phyloP scores from a whole-genome alignment of 2,797 vertebrate genomes.

The Phrynocephalus forsythii region DNA sequence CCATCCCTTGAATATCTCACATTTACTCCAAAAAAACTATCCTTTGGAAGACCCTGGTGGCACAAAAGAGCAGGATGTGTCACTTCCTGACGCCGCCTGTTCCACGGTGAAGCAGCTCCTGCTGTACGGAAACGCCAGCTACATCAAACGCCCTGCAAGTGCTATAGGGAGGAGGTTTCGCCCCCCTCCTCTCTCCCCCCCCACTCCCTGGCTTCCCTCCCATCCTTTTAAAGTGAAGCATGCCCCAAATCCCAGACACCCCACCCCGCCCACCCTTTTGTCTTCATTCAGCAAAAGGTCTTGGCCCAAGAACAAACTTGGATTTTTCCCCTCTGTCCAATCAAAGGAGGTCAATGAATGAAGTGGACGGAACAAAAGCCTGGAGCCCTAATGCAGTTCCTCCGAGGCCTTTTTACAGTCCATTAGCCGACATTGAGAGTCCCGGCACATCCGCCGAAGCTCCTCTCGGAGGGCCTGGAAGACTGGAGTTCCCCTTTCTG shows the following conservation, averaged over 20 bases:
- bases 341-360: constrained; percentile 66
- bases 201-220: no score
- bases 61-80: background rate
- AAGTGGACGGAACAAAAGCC: constrained; percentile 67
- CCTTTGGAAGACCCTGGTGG: no score
- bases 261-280: constrained; percentile 32
- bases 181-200: constrained; percentile 10
- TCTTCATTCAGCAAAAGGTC: constrained; percentile 38
- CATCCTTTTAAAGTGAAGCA: background rate
- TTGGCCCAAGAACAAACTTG: constrained; percentile 54
- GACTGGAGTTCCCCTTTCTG: background rate
- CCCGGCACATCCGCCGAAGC: constrained; percentile 50
- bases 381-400: constrained; percentile 63
- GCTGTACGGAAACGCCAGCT: constrained; percentile 19
- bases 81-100: background rate
- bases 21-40: no score
- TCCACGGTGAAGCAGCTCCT: background rate
- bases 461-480: constrained; percentile 15
- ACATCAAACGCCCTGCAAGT: constrained; percentile 30
- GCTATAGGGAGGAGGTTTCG: background rate
- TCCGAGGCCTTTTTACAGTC: constrained; percentile 60
- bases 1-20: no score
- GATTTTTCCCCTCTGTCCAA: constrained; percentile 41
- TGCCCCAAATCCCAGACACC: constrained; percentile 6
- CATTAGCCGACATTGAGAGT: constrained; percentile 67